phyloP scores from a whole-genome alignment of 2,888 invertebrate species.

The Cataglyphis livida region DNA sequence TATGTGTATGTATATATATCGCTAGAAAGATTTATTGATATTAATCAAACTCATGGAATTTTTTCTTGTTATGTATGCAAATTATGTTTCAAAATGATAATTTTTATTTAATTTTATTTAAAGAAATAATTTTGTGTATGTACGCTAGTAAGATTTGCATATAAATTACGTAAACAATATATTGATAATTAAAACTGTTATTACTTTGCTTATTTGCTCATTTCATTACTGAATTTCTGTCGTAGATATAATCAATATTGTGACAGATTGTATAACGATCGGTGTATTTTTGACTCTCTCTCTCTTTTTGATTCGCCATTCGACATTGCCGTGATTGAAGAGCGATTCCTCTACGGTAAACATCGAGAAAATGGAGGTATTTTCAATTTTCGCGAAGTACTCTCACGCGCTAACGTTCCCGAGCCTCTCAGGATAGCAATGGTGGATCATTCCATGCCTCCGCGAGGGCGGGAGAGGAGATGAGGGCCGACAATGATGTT shows the following conservation, averaged over 20 bases:
- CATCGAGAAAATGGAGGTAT: slow-evolving; percentile 65
- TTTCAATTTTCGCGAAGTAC: slow-evolving; percentile 67
- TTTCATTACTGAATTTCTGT: neutral
- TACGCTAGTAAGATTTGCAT: neutral
- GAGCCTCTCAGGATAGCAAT: slow-evolving; percentile 66
- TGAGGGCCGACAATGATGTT: slow-evolving; percentile 57
- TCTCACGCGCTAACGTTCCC: slow-evolving; percentile 25
- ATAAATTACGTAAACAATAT: neutral
- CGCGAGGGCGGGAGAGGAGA: slow-evolving; percentile 10
- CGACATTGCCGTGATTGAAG: slow-evolving; percentile 41
- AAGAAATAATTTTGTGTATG: neutral
- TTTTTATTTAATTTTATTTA: slow-evolving; percentile 20
- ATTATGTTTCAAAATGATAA: slow-evolving; percentile 18
- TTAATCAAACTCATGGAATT: slow-evolving; percentile 18
- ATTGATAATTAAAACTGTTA: neutral
- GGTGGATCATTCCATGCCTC: slow-evolving; percentile 63
- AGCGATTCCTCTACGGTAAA: slow-evolving; percentile 61
- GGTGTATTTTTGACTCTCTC: slow-evolving; percentile 28
- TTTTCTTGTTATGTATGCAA: neutral
- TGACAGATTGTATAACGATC: neutral
- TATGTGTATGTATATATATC: neutral
- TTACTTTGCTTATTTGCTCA: neutral
- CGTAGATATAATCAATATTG: neutral
- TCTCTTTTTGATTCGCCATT: slow-evolving; percentile 16
- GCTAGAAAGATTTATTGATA: slow-evolving; percentile 5